phyloP scores from a whole-genome alignment of 2,797 vertebrate genomes.

The Trichosurus vulpecula region DNA sequence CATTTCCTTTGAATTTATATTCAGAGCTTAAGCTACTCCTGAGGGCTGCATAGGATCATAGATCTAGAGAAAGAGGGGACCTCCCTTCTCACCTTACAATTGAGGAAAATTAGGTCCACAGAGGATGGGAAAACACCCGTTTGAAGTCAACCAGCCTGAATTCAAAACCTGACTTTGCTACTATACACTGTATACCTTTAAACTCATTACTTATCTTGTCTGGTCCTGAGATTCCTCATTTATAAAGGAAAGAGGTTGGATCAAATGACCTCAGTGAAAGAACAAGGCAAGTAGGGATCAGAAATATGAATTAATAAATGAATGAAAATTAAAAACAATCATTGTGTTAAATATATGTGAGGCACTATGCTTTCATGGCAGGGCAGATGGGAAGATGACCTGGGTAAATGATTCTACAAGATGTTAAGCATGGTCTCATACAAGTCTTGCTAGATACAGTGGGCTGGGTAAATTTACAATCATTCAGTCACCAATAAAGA shows the following conservation, averaged over 20 bases:
- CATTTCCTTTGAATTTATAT: neutral
- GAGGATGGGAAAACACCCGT: neutral
- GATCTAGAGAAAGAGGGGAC: neutral
- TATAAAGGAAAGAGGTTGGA: neutral
- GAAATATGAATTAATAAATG: neutral
- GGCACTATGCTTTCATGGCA: neutral
- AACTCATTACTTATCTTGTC: neutral
- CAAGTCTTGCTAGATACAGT: neutral
- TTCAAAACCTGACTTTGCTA: neutral
- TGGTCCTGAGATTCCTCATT: neutral
- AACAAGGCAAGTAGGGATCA: neutral
- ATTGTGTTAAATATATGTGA: neutral
- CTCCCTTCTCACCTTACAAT: neutral
- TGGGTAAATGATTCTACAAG: neutral
- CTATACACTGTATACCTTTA: neutral
- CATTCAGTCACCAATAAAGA: neutral
- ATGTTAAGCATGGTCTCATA: neutral
- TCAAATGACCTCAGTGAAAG: neutral
- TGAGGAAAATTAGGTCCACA: neutral
- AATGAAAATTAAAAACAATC: neutral
- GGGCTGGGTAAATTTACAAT: neutral
- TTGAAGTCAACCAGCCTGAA: neutral
- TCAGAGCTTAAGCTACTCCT: conserved; percentile 10
- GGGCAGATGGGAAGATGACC: neutral
- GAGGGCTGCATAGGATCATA: neutral